Percentiles rank a stretch among this genome's conserved stretches.
phyloP scores from a whole-genome alignment of 2,888 invertebrate species.

The Pardosa pseudoannulata region DNA sequence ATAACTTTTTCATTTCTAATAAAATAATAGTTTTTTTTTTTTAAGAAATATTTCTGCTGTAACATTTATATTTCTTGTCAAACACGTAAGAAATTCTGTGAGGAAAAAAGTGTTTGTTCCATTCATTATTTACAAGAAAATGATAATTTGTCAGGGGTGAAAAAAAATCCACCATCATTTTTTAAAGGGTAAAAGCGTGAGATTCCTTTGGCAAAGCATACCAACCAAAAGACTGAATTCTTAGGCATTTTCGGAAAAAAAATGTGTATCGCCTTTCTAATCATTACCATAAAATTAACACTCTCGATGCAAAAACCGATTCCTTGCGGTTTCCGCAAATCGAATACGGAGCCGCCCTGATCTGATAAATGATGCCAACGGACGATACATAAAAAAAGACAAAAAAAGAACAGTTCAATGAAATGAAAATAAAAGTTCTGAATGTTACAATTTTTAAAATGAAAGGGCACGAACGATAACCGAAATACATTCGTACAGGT shows the following conservation, averaged over 20 bases:
- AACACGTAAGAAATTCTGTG: not conserved
- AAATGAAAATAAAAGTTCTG: constrained; percentile 57
- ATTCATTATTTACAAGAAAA: constrained; percentile 1
- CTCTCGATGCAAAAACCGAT: constrained; percentile 37
- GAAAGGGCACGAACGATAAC: constrained; percentile 4
- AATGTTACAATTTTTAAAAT: constrained; percentile 13
- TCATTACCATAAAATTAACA: constrained; percentile 67
- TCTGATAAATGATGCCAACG: constrained; percentile 68
- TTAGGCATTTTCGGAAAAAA: not conserved
- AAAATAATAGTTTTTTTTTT: not conserved
- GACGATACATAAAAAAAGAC: constrained; percentile 31
- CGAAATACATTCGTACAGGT: constrained; percentile 38
- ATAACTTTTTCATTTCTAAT: not conserved
- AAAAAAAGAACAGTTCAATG: constrained; percentile 57
- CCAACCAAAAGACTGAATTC: not conserved
- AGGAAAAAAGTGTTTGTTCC: not conserved
- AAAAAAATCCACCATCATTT: constrained; percentile 3
- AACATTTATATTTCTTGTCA: not conserved
- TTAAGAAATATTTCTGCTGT: not conserved
- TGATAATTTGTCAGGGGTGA: not conserved
- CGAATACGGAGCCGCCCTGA: constrained; percentile 42
- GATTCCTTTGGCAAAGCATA: not conserved
- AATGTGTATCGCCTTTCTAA: constrained; percentile 55
- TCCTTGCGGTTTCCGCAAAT: constrained; percentile 65
- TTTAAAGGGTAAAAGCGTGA: not conserved